Evolutionary conservation across 2,888 invertebrate species (phyloP), one percentile per base, ranked within the genome.

Genomic region (Rapana venosa): DNA sequence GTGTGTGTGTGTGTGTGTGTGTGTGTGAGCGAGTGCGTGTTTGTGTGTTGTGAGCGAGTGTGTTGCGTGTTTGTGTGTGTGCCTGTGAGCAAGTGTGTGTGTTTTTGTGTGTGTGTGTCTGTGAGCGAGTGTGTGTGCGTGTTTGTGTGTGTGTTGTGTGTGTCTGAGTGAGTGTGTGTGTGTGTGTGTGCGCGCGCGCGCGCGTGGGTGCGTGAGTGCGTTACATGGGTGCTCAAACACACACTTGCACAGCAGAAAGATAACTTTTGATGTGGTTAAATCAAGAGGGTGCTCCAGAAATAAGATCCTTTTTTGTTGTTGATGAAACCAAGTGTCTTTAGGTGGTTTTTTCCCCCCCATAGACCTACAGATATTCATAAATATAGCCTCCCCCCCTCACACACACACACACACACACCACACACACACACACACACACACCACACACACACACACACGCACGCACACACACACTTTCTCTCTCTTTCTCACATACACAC

Each of bases 351-450:
- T 66, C 13, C 13, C 66, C 13, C 13, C 13, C 6, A 66, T 13
- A 66, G 20, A 66, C 66, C 2, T 26, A 66, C 66, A 74, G 32
- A 26, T 32, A 81, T 32, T 15, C 81, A 81, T 35, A 35, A 8
- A 81, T 32, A 35, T 35, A 36, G 32, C 8, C 81, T 17, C 81
- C 13, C 35, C 15, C 81, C 1, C 81, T 35, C 81, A 35, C 81
- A 81, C 81, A 35, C 81, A 81, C 81, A 81, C 81, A 81, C 81
- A 81, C 81, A 81, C 81, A 81, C 81, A 81, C 81, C 77, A n/a
- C 77, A 77, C 47, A 47, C 66, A 66, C 22, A 17, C 6, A 66
- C 66, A 66, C 66, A 66, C 66, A 66, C 22, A 66, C 66, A 66
- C 66, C 66, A 66, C 26, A 26, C 26, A 5, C 22, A 26, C 4